phyloP scores from a whole-genome alignment of 2,888 invertebrate species.

The Lissocephala sabroskyi region DNA sequence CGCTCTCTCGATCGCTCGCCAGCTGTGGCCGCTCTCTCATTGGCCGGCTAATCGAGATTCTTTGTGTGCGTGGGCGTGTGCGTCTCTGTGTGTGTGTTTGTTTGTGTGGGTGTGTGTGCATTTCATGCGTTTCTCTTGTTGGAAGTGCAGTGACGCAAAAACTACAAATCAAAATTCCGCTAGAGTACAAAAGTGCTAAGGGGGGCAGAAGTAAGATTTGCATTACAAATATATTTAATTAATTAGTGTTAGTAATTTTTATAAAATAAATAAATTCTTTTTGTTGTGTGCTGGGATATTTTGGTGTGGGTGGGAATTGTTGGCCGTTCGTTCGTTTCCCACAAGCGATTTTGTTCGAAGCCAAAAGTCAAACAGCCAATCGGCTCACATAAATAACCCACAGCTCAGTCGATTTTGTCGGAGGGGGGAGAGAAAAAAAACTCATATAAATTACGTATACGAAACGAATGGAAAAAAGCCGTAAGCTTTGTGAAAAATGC shows the following conservation, averaged over 20 bases:
- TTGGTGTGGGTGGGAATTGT: no score
- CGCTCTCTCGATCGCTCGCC: no score
- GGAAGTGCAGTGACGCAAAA: slow-evolving; percentile 16
- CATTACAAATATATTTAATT: no score
- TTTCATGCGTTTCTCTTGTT: slow-evolving; percentile 14
- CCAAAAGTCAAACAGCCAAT: neutral
- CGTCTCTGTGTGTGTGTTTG: slow-evolving; percentile 8
- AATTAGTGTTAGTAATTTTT: neutral
- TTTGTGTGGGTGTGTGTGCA: slow-evolving; percentile 16
- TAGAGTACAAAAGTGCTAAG: slow-evolving; percentile 16
- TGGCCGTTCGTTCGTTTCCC: no score
- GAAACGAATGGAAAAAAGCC: slow-evolving; percentile 3
- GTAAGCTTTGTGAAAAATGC: slow-evolving; percentile 22
- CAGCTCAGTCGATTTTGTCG: neutral
- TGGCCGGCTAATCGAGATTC: no score
- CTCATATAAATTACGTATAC: slow-evolving; percentile 9
- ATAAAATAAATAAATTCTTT: no score
- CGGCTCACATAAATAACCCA: neutral
- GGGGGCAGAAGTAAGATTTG: neutral
- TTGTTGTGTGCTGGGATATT: no score
- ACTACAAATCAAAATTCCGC: slow-evolving; percentile 12
- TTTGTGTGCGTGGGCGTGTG: no score
- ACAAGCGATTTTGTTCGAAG: no score
- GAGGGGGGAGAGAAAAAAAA: neutral
- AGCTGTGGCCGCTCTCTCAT: no score